A percentile compares a stretch with the other conserved stretches of the same genome.
These are phyloP conservation scores for Notocelia uddmanniana DNA, from an alignment of 2,888 invertebrate genomes.

Conservation along the genomic window DNA sequence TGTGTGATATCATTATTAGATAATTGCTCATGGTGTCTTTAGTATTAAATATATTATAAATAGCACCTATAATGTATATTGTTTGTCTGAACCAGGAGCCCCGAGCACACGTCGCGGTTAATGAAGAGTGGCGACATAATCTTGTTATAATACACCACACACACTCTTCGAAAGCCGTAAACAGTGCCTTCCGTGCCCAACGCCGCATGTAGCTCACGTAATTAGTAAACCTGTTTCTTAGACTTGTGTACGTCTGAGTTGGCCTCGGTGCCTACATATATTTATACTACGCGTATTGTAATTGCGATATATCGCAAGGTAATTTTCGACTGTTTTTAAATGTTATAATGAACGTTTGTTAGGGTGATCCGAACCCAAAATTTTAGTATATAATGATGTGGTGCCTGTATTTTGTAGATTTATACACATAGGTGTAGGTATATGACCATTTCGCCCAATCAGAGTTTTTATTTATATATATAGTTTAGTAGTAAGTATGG, in stretches of 20 bases:
- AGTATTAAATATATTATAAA: background rate
- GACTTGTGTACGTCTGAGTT: conserved; percentile 12
- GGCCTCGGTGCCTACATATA: conserved; percentile 13
- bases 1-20: conserved; percentile 26
- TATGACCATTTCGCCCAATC: conserved; percentile 58
- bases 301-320: conserved; percentile 28
- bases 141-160: conserved; percentile 62
- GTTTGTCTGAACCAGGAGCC: conserved; percentile 67
- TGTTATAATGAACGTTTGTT: conserved; percentile 35
- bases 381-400: conserved; percentile 47
- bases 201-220: conserved; percentile 22
- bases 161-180: conserved; percentile 5
- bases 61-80: conserved; percentile 37
- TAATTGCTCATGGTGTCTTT: conserved; percentile 22
- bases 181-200: conserved; percentile 9
- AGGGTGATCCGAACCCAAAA: conserved; percentile 19
- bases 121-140: conserved; percentile 72
- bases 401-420: conserved; percentile 63
- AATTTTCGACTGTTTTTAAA: conserved; percentile 43
- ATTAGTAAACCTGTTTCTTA: conserved; percentile 3
- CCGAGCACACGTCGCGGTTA: conserved; percentile 68
- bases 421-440: conserved; percentile 65
- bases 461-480: conserved; percentile 56
- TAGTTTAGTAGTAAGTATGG: conserved; percentile 53
- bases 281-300: conserved; percentile 26